Evolutionary conservation across 2,888 invertebrate species (phyloP), one percentile per base, ranked within the genome.

Genomic region (Petrophora chlorosata): DNA sequence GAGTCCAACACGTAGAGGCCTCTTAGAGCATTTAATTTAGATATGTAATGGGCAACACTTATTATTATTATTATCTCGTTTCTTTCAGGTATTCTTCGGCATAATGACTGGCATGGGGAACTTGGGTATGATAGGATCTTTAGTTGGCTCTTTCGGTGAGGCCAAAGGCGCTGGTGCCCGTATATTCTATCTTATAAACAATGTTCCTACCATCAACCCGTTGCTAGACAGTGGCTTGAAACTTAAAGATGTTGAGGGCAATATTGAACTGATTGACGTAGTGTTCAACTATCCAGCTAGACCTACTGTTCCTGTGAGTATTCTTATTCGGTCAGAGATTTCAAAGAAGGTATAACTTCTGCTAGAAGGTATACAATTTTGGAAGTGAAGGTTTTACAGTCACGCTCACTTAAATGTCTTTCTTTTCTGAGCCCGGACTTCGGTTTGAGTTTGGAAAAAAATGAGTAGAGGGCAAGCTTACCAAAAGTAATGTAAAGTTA

Each of bases 251-350:
- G 75, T 93, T 8, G 77, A 90, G 38, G 95, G 94, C 0, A 91
- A 92, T 48, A 92, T 97, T 48, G 90, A 91, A 50, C 92, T 97
- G 61, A 90, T 91, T 49, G 85, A 94, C 67, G 93, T 97, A 0
- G 85, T 91, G 39, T 97, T 97, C 73, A 83, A 91, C 34, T 97
- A 97, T 80, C 97, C 97, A 0, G 93, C 95, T 0, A 90, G 97
- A 56, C 88, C 92, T n/a, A 92, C 94, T 56, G 93, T 94, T 22
- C 86, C 92, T 68, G 94, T 95, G 76, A 85, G 85, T 15, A 10
- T 35, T 35, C 3, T 13, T 19, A 19, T 19, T 19, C 1, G 4
- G 4, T 7, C 2, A 5, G 0, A 19, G 7, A 19, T 19, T 7
- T 4, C 4, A n/a, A n/a, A n/a, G n/a, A n/a, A n/a, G n/a, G n/a